Conservation (phyloP, 2,113 vertebrate genomes). For the Xenopus tropicalis region DNA sequence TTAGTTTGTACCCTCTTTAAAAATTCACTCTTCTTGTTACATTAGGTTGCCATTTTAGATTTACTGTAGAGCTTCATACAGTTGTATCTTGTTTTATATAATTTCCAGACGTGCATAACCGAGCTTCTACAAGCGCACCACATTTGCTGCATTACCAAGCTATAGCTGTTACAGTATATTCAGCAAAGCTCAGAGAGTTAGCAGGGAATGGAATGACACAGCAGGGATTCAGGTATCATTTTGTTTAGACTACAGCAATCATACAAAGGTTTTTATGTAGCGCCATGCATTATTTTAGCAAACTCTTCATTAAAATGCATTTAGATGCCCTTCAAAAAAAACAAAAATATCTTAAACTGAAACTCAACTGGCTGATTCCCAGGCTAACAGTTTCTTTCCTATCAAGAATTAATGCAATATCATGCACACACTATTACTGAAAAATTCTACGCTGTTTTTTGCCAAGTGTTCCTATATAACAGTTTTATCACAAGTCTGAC, state of each 20-base stretch:
- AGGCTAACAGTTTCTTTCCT: constrained; percentile 73
- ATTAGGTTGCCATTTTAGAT: too few species aligned
- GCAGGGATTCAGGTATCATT: constrained; percentile 41
- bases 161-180: constrained; percentile 35
- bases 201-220: constrained; percentile 36
- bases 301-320: constrained; percentile 59
- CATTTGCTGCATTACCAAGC: constrained; percentile 12
- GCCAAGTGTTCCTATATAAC: constrained; percentile 85
- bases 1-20: too few species aligned
- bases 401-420: constrained; percentile 83
- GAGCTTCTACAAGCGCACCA: neutral
- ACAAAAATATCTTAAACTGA: constrained; percentile 53
- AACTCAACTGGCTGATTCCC: constrained; percentile 72
- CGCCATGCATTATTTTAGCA: constrained; percentile 43
- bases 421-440: constrained; percentile 79
- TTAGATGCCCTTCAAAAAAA: constrained; percentile 52
- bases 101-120: neutral
- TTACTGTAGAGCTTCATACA: neutral
- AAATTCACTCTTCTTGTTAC: too few species aligned
- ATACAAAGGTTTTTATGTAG: constrained; percentile 46
- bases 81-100: neutral
- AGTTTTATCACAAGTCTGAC: constrained; percentile 86
- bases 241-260: constrained; percentile 42
- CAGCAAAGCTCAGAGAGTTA: constrained; percentile 45
- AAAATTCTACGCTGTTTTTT: constrained; percentile 81